phyloP scores from a whole-genome alignment of 2,113 vertebrate species.

The Myotis yumanensis region DNA sequence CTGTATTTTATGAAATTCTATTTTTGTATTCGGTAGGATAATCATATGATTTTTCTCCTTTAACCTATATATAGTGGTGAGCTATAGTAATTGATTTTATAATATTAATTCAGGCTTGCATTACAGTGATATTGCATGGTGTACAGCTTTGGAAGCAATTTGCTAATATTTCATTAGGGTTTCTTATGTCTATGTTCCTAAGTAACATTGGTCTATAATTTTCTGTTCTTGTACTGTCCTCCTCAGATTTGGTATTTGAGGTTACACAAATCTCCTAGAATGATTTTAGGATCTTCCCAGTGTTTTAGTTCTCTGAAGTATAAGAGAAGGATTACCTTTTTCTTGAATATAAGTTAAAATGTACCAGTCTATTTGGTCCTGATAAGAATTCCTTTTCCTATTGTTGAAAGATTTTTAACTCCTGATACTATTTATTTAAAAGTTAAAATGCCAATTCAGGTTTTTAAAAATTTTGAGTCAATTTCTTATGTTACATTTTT shows the following conservation, averaged over 20 bases:
- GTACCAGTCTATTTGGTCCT: neutral
- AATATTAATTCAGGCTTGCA: neutral
- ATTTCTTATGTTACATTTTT: neutral
- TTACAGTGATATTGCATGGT: neutral
- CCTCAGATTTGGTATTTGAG: neutral
- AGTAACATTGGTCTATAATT: neutral
- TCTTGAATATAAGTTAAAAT: neutral
- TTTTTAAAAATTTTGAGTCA: neutral
- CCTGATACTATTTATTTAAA: neutral
- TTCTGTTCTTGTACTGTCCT: neutral
- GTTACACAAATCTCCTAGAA: neutral
- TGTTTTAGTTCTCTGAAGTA: conserved; percentile 10
- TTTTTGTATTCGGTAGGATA: neutral
- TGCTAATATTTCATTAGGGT: neutral
- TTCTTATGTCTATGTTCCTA: neutral
- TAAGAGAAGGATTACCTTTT: neutral
- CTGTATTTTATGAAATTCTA: neutral
- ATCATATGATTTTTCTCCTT: neutral
- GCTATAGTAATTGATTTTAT: conserved; percentile 10
- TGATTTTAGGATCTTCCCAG: neutral
- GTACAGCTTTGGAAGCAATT: neutral
- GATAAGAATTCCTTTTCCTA: neutral
- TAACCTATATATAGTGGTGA: neutral
- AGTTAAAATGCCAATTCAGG: neutral
- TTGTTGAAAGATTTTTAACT: conserved; percentile 8